Conservation (phyloP, 2,797 vertebrate species). For the Acestrorhynchus altus region DNA sequence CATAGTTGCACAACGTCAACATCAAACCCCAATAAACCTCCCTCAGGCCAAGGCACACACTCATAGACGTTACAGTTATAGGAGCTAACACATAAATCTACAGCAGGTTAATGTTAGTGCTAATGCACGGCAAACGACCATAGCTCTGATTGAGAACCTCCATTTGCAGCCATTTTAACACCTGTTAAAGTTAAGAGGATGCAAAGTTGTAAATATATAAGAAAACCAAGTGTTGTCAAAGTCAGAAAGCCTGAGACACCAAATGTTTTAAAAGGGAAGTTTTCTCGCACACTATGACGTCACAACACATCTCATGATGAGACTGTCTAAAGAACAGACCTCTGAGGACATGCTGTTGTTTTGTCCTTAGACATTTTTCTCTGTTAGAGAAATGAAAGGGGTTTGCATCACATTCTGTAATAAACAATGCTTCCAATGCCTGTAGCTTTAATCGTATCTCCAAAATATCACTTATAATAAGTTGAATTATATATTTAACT, state of each 20-base stretch:
- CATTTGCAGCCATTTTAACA: conserved; percentile 79
- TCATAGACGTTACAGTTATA: conserved; percentile 71
- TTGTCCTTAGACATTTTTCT: neutral
- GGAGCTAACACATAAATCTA: conserved; percentile 75
- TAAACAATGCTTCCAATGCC: no score
- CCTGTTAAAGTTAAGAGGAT: conserved; percentile 72
- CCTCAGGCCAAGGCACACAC: conserved; percentile 47
- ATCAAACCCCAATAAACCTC: conserved; percentile 62
- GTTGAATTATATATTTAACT: no score
- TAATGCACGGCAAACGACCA: conserved; percentile 82
- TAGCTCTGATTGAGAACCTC: conserved; percentile 77
- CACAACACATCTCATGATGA: neutral
- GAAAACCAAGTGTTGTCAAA: conserved; percentile 34
- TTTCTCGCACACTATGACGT: conserved; percentile 18
- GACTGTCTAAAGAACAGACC: neutral
- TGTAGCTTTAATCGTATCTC: no score
- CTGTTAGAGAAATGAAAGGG: no score
- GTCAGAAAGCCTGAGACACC: conserved; percentile 20
- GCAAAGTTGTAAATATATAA: conserved; percentile 51
- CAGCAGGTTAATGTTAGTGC: conserved; percentile 74
- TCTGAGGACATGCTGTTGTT: neutral
- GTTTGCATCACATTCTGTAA: neutral
- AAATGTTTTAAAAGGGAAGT: conserved; percentile 20
- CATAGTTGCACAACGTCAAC: conserved; percentile 69
- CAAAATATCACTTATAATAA: no score